Conservation (phyloP, 2,113 vertebrate species). For the Anser cygnoides region DNA sequence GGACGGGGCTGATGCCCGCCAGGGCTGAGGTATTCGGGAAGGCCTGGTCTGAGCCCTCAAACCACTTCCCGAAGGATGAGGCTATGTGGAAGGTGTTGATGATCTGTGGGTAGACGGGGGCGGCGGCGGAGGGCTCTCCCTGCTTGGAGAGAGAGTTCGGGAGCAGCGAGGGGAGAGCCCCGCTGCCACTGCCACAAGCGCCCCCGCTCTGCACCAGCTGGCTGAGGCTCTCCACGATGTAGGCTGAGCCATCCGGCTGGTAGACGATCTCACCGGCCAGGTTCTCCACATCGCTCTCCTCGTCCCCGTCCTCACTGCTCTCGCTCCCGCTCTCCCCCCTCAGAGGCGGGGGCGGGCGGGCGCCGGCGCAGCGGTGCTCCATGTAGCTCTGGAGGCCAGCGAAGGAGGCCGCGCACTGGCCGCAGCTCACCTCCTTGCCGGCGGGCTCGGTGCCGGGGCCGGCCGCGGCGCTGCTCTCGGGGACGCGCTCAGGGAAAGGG, state of each 20-base stretch:
- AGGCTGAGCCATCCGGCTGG: conserved; percentile 98
- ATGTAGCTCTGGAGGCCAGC: conserved; percentile 84
- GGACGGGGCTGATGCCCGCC: conserved; percentile 97
- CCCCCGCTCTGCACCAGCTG: conserved; percentile 94
- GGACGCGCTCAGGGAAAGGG: conserved; percentile 75
- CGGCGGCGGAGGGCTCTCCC: conserved; percentile 83
- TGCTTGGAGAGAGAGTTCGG: conserved; percentile 89
- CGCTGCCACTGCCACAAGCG: conserved; percentile 75
- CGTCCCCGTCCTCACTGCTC: conserved; percentile 89
- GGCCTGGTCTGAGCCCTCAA: conserved; percentile 94
- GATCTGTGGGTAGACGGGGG: conserved; percentile 96
- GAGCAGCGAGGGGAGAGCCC: conserved; percentile 82
- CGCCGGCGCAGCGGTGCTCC: conserved; percentile 81
- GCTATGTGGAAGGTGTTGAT: conserved; percentile 99
- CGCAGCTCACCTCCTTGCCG: conserved; percentile 81
- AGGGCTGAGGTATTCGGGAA: conserved; percentile 99
- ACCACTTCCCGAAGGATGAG: conserved; percentile 99
- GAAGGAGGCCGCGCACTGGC: conserved; percentile 82
- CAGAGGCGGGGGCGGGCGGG: conserved; percentile 64
- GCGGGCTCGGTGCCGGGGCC: conserved; percentile 67
- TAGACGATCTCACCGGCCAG: conserved; percentile 99
- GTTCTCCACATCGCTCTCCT: conserved; percentile 98
- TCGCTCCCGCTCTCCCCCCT: conserved; percentile 89
- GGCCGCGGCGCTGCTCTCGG: conserved; percentile 65
- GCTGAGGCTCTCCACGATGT: conserved; percentile 97